phyloP scores from a whole-genome alignment of 2,888 invertebrate genomes.

The Melipona bicolor region DNA sequence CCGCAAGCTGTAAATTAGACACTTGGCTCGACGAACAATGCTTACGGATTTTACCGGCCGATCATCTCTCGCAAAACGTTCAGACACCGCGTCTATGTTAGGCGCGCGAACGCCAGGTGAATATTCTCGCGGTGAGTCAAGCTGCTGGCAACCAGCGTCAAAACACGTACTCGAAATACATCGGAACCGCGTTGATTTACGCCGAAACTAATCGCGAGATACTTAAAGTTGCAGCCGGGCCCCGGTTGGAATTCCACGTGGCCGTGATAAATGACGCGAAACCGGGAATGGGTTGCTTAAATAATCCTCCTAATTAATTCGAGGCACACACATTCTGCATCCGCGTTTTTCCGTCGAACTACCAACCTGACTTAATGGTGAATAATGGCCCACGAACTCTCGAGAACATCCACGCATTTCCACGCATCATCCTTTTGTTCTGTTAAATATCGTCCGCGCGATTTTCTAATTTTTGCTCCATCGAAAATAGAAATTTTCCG shows the following conservation, averaged over 20 bases:
- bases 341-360: conserved; percentile 24
- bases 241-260: conserved; percentile 14
- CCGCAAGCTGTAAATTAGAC: background rate
- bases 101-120: conserved; percentile 9
- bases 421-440: background rate
- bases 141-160: conserved; percentile 40
- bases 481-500: background rate
- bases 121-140: conserved; percentile 46
- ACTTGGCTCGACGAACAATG: conserved; percentile 32
- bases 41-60: conserved; percentile 5
- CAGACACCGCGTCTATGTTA: conserved; percentile 27
- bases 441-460: background rate
- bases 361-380: conserved; percentile 12
- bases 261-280: conserved; percentile 40
- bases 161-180: conserved; percentile 48
- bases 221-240: conserved; percentile 37
- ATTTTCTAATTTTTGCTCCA: background rate
- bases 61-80: conserved; percentile 15
- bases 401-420: background rate
- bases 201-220: conserved; percentile 43
- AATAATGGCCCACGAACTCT: conserved; percentile 5
- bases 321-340: background rate
- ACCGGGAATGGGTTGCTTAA: conserved; percentile 11
- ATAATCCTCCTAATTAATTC: conserved; percentile 35
- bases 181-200: conserved; percentile 49